phyloP scores from a whole-genome alignment of 2,113 vertebrate genomes.

The Panthera uncia region DNA sequence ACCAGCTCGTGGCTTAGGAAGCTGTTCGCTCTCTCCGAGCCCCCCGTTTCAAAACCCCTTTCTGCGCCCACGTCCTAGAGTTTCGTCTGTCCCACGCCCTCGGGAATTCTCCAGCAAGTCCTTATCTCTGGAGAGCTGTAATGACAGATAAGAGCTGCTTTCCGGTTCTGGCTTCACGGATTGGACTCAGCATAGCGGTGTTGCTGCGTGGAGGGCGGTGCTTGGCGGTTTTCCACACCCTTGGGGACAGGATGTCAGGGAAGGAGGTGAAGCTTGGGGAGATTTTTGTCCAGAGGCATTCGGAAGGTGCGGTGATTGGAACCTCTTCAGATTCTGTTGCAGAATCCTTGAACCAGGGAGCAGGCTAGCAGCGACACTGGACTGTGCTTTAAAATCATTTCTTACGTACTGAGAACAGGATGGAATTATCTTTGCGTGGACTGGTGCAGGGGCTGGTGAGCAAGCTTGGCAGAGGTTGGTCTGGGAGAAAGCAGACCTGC shows the following conservation, averaged over 20 bases:
- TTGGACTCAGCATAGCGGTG: rapidly evolving
- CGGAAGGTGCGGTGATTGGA: rapidly evolving
- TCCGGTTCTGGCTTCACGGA: not conserved
- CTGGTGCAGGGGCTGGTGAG: too few relatives aligned
- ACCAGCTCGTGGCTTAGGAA: rapidly evolving
- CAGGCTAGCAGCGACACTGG: rapidly evolving
- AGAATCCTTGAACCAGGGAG: not conserved
- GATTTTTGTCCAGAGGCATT: not conserved
- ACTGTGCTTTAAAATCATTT: not conserved
- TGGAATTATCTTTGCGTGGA: too few relatives aligned
- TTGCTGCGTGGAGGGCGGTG: rapidly evolving
- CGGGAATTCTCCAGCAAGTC: too few relatives aligned
- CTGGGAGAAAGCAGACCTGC: rapidly evolving
- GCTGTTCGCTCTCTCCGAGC: rapidly evolving
- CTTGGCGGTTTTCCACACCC: rapidly evolving
- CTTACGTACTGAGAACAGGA: too few relatives aligned
- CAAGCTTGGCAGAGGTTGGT: rapidly evolving
- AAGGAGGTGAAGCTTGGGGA: not conserved
- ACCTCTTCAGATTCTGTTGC: too few relatives aligned
- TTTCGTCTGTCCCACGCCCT: not conserved
- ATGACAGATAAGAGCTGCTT: rapidly evolving
- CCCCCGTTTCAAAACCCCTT: rapidly evolving
- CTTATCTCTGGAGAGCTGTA: rapidly evolving
- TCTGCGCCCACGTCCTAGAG: not conserved
- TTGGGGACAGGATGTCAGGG: not conserved